Evolutionary conservation across 2,888 invertebrate species (phyloP).

Genomic region (Ennomos fuscantarius): DNA sequence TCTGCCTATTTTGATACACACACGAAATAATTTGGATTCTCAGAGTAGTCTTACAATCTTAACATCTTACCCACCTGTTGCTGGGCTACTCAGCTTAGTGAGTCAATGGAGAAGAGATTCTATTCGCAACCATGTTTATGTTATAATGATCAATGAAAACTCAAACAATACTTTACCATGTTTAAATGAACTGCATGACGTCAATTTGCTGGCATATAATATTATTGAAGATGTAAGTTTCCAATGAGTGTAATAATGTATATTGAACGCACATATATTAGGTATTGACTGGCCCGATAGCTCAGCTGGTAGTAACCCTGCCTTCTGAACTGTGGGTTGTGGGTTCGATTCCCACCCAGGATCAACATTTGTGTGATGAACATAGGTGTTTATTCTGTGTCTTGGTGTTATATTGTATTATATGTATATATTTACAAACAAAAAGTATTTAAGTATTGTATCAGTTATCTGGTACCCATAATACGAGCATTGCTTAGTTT

Average conservation of each 20-base stretch:
- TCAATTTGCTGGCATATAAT: constrained; percentile 36
- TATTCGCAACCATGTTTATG: constrained; percentile 33
- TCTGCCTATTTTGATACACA: constrained; percentile 29
- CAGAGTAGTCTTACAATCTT: constrained; percentile 39
- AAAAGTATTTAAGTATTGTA: too few species aligned
- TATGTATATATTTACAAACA: too few species aligned
- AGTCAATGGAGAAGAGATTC: constrained; percentile 40
- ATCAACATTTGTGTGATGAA: too few species aligned
- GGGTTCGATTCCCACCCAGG: too few species aligned
- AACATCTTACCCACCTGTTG: constrained; percentile 37
- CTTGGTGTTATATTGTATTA: too few species aligned
- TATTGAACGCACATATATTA: too few species aligned
- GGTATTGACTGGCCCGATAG: too few species aligned
- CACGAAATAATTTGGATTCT: constrained; percentile 27
- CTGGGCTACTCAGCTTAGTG: constrained; percentile 40
- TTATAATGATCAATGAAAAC: constrained; percentile 33
- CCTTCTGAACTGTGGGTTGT: too few species aligned
- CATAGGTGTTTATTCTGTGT: too few species aligned
- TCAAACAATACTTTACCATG: constrained; percentile 12
- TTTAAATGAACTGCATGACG: constrained; percentile 26
- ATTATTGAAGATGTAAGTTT: constrained; percentile 37
- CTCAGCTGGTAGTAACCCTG: too few species aligned
- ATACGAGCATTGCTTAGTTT: too few species aligned
- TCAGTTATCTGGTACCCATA: too few species aligned
- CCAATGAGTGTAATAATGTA: neutral